Base-by-base conservation (phyloP, 1,140 invertebrate species). In the Drosophila nannoptera region DNA sequence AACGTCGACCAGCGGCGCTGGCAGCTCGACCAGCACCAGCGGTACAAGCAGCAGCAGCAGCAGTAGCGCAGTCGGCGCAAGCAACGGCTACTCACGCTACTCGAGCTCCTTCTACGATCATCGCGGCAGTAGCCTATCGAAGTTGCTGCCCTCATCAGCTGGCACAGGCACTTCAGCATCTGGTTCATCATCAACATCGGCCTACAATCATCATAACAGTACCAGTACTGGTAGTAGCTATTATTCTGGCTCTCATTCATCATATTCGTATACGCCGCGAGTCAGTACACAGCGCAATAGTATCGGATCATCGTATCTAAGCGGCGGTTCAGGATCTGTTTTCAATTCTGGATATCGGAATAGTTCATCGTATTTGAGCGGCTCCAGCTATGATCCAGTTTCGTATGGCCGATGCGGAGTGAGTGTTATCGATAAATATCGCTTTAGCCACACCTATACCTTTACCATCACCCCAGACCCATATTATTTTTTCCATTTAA, bases 381-480 rank as follows among this genome's bases (percentile, higher is more conserved):
- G 72, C 32, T 75, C 60, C 56, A 84, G 55, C 42, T 86, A 88
- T 88, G 87, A 88, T 88, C 59, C 87, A 88, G 66, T 73, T 87
- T 69, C 87, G 50, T 82, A 62, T 65, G 73, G 83, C 86, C 77
- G 87, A 88, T 88, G 77, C 77, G 87, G 87, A 88, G 87, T 88
- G 70, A 88, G 87, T 88, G 72, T 69, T 68, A 4, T 35, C 35
- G 5, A 58, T 66, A 12, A 56, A 61, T 50, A 55, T 56, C 40
- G 52, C 43, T 64, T 69, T 56, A 69, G 52, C 60, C 60, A 69
- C 66, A 64, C 60, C 22, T 14, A 35, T 11, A 31, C 35, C 35
- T 12, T 5, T 33, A 46, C 16, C 33, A 11, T 33, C n/a, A 14
- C 8, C 12, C 12, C 43, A 3, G 38, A 5, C 43, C 35, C 9